Evolutionary conservation across 2,113 vertebrate species (phyloP), one percentile per base, ranked within the genome.

Genomic region (Cairina moschata): DNA sequence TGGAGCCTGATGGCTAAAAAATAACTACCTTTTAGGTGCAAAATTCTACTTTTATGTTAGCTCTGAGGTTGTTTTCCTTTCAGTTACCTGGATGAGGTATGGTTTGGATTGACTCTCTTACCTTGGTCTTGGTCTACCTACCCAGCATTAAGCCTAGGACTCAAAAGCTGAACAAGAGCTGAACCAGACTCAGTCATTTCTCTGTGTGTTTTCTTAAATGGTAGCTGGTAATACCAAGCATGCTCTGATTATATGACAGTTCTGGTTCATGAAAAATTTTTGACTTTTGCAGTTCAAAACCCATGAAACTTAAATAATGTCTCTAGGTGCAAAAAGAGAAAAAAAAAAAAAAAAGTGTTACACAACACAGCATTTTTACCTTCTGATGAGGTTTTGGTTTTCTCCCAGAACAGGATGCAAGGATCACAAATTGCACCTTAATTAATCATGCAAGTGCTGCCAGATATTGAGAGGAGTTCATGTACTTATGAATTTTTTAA

Each of bases 11-110:
- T 3, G 6, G 3, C 34, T 82, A 23, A 68, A 52, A 69, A 17
- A 55, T 31, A 55, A n/a, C 2, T 82, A 23, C 16, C 1, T 69
- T 83, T 62, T 55, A 75, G 44, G 63, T 52, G 8, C 12, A 88
- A 66, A 74, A 81, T 83, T 83, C 26, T n/a, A 66, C 62, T 3
- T 88, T 62, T 15, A 59, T 8, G 9, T 23, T 66, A 86, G 2
- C 13, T 54, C 46, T 36, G 46, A 73, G 14, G 50, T 68, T 68
- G 22, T 68, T 63, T 5, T 18, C 40, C 11, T 11, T 80, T 52
- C 15, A 42, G 7, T 55, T 84, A 8, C 14, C 17, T 5, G 29
- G 7, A n/a, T 3, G 0, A 0, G 22, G 46, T 34, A 56, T 1
- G 1, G 4, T 65, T 54, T 42, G 31, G 14, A 59, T 17, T 71